Evolutionary conservation across 2,797 vertebrate genomes (phyloP).

Genomic region (Enoplosus armatus): DNA sequence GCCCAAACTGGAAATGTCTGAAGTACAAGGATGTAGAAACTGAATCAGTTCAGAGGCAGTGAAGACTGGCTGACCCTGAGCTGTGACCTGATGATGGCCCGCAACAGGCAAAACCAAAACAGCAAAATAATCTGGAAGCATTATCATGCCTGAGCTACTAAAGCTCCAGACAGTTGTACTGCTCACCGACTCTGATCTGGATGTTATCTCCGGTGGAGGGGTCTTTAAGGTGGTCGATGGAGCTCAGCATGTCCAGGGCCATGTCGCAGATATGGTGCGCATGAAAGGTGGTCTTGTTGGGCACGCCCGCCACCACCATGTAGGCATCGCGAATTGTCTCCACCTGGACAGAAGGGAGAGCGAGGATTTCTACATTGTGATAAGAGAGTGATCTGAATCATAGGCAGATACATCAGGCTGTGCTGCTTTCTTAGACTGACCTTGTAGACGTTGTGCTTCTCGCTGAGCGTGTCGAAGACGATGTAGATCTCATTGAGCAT

Average conservation of each 20-base stretch:
- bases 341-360: slow-evolving; percentile 69
- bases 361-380: neutral
- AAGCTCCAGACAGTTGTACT: neutral
- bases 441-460: slow-evolving; percentile 89
- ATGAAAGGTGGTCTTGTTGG: slow-evolving; percentile 87
- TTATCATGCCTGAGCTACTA: neutral
- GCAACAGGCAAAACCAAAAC: neutral
- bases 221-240: slow-evolving; percentile 86
- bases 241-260: slow-evolving; percentile 87
- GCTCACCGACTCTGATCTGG: slow-evolving; percentile 85
- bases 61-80: slow-evolving; percentile 4
- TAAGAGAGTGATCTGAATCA: too few relatives aligned
- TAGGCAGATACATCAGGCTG: accelerated
- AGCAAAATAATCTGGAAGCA: neutral
- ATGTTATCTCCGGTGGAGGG: slow-evolving; percentile 85
- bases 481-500: slow-evolving; percentile 89
- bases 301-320: slow-evolving; percentile 87
- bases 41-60: neutral
- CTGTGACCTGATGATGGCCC: neutral
- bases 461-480: slow-evolving; percentile 86
- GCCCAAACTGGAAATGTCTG: neutral
- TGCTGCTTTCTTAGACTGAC: slow-evolving; percentile 38
- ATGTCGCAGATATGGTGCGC: slow-evolving; percentile 86
- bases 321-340: slow-evolving; percentile 86
- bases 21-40: slow-evolving; percentile 6